Base-by-base conservation (phyloP, 2,113 vertebrate species). In the Tylochromis polylepis region DNA sequence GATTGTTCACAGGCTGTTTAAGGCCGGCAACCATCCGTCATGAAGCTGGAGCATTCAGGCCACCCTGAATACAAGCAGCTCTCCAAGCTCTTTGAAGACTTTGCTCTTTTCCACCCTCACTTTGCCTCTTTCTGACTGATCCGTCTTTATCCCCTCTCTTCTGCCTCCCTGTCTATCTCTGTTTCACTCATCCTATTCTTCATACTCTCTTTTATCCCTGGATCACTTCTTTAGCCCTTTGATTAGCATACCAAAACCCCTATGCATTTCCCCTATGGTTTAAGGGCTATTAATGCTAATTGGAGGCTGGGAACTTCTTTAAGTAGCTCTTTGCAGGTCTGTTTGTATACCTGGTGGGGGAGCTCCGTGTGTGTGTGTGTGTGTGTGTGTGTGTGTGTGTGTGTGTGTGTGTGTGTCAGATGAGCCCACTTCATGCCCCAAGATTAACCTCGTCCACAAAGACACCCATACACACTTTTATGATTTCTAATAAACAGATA, bases 281-380 rank as follows among this genome's bases (percentile, higher is more conserved):
- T 93, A 94, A 96, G 91, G 88, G 93, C 88, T 93, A 95, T 96
- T 95, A 90, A 96, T 96, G 95, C 94, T 96, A 96, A 96, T 96
- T 96, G 95, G 93, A 92, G 94, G 82, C 94, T 87, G 93, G 94
- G 94, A 89, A 81, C 87, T 91, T 95, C 94, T 94, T 87, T 89
- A 31, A 94, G 92, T 92, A 85, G 89, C 53, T 59, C 72, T 90
- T 87, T 70, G 84, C 43, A 67, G 85, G 92, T 89, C 87, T 96
- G 90, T 96, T 97, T 96, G 91, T 93, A 86, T 94, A 94, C 91
- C 93, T 92, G 93, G 90, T 89, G 82, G 95, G 93, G 93, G 89
- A 94, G 90, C 90, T 88, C 5, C 7, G 8, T 20, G 56, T 16
- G 70, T 38, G 81, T 56, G 36, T 8, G 72, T 57, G 67, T 34